Evolutionary conservation across 2,888 invertebrate species (phyloP), one percentile per base, ranked within the genome.

Genomic region (Eurytoma californica): DNA sequence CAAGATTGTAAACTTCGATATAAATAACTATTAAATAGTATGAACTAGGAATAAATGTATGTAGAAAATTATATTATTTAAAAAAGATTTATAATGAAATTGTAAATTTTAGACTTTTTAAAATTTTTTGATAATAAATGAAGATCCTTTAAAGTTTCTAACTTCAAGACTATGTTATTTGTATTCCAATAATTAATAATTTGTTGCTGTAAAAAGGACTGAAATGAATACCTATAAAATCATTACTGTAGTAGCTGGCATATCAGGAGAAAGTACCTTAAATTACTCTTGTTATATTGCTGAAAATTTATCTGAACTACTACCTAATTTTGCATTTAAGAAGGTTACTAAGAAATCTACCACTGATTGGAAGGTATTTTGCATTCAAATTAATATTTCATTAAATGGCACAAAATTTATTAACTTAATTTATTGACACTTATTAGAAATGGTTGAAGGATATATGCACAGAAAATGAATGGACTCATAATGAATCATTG

Each of bases 401-500:
- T 57, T 3, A 60, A 55, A 47, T 51, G 63, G 2, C 58, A 20
- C 63, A 24, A 57, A 72, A 77, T 63, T 61, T 72, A 51, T 39
- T 51, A 30, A 66, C 47, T 60, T 0, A 30, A 63, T 58, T 87
- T 53, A 39, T 39, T 39, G 9, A 39, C 39, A 39, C 39, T 78
- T 65, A 51, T 69, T 75, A 92, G 93, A 78, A 84, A 18, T 93
- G 92, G 92, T 83, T 94, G 57, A 83, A 85, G 65, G 90, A 92
- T 86, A 87, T 91, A 49, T 93, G 93, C 85, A 83, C 88, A 69
- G 90, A 90, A 83, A 88, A 93, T 83, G 90, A 91, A 73, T 94
- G 94, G 94, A 91, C 91, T 84, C 92, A 93, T 78, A 84, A 82
- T 2, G 88, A 86, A 63, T 92, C 93, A 14, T 94, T 93, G 7